These are phyloP conservation scores for Pteronura brasiliensis DNA, from an alignment of 2,113 vertebrate species.

Conservation along the genomic window DNA sequence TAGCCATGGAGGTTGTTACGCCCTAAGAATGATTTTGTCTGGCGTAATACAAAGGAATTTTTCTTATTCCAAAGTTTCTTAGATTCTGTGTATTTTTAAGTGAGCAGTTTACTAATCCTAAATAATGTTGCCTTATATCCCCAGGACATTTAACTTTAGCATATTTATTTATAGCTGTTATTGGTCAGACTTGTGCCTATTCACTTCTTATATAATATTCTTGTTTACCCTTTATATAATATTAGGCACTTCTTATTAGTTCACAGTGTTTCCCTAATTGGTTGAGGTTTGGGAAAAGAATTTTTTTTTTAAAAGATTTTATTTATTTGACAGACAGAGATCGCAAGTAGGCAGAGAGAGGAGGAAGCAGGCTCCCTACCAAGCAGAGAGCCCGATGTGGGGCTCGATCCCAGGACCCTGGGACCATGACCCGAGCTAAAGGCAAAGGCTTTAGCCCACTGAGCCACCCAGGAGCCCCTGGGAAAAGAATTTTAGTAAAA, in stretches of 20 bases:
- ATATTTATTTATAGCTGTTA: constrained; percentile 30
- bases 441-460: no score
- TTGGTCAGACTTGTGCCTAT: neutral
- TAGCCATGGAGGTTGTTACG: neutral
- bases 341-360: no score
- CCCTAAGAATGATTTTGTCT: constrained; percentile 15
- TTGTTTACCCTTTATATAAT: constrained; percentile 22
- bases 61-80: constrained; percentile 33
- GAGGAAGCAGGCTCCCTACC: no score
- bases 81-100: neutral
- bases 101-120: neutral
- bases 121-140: neutral
- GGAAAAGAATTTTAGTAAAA: neutral
- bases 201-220: neutral
- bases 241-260: neutral
- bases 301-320: neutral
- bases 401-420: no score
- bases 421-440: no score
- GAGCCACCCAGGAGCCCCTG: no score
- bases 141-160: neutral
- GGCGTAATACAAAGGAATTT: neutral
- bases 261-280: constrained; percentile 8
- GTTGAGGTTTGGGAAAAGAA: neutral
- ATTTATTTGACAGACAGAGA: no score
- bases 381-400: no score